Evolutionary conservation across 92 coral and sea anemone species (phyloP).

Genomic region (Epizoanthus ramosus): DNA sequence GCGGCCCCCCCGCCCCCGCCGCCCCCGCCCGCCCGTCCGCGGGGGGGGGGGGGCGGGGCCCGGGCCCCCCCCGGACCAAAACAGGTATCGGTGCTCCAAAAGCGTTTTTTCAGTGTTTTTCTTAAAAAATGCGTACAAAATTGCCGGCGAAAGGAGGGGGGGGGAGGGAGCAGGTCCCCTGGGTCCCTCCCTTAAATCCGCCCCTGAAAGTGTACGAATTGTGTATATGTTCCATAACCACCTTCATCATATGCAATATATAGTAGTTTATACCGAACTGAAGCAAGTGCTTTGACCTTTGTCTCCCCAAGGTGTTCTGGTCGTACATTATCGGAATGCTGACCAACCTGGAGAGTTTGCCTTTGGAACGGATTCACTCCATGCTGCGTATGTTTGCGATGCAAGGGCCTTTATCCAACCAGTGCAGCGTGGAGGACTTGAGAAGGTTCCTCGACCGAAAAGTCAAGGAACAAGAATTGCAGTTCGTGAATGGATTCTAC

Average conservation of each 20-base stretch:
- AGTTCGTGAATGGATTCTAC: slow-evolving; percentile 91
- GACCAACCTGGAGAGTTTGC: slow-evolving; percentile 97
- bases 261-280: background rate
- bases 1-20: no score
- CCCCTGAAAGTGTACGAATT: background rate
- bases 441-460: slow-evolving; percentile 92
- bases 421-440: slow-evolving; percentile 95
- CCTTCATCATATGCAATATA: background rate
- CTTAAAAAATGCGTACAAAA: no score
- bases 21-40: no score
- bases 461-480: slow-evolving; percentile 95
- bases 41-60: no score
- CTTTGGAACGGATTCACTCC: slow-evolving; percentile 96
- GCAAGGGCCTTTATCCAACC: slow-evolving; percentile 91
- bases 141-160: no score
- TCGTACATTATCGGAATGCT: slow-evolving; percentile 99
- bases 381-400: slow-evolving; percentile 99
- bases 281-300: background rate
- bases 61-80: no score
- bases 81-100: no score
- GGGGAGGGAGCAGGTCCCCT: no score
- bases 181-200: no score
- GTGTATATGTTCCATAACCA: background rate
- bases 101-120: no score
- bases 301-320: slow-evolving; percentile 85